A percentile compares a stretch with the other conserved stretches of the same genome.
Conservation (phyloP, 2,888 invertebrate genomes). For the Cantharis flavilabris region DNA sequence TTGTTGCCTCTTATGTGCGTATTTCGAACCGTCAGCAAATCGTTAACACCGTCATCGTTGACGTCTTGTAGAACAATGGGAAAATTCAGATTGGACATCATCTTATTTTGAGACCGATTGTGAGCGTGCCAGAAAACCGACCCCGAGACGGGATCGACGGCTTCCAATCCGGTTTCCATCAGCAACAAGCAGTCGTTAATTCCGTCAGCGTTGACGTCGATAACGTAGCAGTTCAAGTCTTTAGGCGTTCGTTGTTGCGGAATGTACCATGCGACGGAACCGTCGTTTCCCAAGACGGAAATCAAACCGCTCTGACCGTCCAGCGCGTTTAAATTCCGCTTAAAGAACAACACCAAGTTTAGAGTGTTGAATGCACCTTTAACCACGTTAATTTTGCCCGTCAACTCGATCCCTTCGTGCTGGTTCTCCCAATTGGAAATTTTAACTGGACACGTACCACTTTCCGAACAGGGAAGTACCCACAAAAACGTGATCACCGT, state of each 20-base stretch:
- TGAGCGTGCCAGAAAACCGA: slow-evolving; percentile 65
- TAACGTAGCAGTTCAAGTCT: slow-evolving; percentile 72
- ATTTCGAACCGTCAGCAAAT: slow-evolving; percentile 63
- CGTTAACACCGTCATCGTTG: slow-evolving; percentile 71
- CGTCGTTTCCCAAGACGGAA: slow-evolving; percentile 65
- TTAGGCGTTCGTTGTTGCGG: slow-evolving; percentile 70
- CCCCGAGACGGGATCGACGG: slow-evolving; percentile 66
- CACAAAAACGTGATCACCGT: slow-evolving; percentile 76
- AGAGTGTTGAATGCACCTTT: slow-evolving; percentile 66
- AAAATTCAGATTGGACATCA: slow-evolving; percentile 66
- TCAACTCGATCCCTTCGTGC: slow-evolving; percentile 70
- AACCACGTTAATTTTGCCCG: slow-evolving; percentile 72
- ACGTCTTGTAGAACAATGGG: slow-evolving; percentile 75
- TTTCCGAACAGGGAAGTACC: slow-evolving; percentile 76
- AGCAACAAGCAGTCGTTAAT: slow-evolving; percentile 76
- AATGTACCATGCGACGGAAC: slow-evolving; percentile 74
- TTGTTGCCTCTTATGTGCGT: slow-evolving; percentile 62
- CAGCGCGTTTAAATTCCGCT: slow-evolving; percentile 67
- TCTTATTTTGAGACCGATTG: slow-evolving; percentile 59
- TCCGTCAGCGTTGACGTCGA: slow-evolving; percentile 75
- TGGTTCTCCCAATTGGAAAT: slow-evolving; percentile 71
- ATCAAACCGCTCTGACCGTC: slow-evolving; percentile 56
- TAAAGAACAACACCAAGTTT: slow-evolving; percentile 75
- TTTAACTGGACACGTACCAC: slow-evolving; percentile 68
- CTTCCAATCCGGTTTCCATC: slow-evolving; percentile 70